A percentile compares a stretch with the other conserved stretches of the same genome.
These are phyloP conservation scores for Meda fulgida DNA, from an alignment of 2,797 vertebrate genomes.

Conservation along the genomic window DNA sequence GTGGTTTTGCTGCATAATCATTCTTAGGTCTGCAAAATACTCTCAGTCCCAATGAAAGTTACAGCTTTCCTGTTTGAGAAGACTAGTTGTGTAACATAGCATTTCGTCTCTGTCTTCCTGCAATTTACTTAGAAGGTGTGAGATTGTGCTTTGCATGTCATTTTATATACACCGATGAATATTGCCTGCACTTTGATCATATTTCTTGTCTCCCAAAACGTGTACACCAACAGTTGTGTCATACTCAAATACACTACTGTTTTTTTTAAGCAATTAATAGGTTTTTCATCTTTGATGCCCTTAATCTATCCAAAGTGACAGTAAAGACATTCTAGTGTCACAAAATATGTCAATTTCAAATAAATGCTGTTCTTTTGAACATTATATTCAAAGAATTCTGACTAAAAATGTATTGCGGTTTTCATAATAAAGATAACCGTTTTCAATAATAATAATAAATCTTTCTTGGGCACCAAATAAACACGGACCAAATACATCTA, in stretches of 20 bases:
- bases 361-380: not conserved
- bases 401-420: not conserved
- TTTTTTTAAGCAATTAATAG: no score
- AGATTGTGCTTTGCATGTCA: not conserved
- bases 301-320: not conserved
- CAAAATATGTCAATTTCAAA: not conserved
- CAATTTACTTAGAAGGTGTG: not conserved
- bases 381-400: not conserved
- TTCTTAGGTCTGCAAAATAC: slow-evolving; percentile 10
- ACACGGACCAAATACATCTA: not conserved
- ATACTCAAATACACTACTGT: no score
- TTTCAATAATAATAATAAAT: not conserved
- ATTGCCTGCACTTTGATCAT: not conserved
- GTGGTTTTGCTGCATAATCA: slow-evolving; percentile 14
- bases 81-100: not conserved
- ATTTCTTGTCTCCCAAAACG: not conserved
- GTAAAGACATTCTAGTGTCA: not conserved
- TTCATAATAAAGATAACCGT: not conserved
- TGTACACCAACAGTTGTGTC: not conserved
- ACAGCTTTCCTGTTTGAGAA: not conserved
- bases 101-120: slow-evolving; percentile 8
- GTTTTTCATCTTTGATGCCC: not conserved
- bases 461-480: not conserved
- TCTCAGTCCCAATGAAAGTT: not conserved
- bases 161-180: slow-evolving; percentile 6